phyloP scores from a whole-genome alignment of 2,797 vertebrate genomes.

The Premnoplex brunnescens region DNA sequence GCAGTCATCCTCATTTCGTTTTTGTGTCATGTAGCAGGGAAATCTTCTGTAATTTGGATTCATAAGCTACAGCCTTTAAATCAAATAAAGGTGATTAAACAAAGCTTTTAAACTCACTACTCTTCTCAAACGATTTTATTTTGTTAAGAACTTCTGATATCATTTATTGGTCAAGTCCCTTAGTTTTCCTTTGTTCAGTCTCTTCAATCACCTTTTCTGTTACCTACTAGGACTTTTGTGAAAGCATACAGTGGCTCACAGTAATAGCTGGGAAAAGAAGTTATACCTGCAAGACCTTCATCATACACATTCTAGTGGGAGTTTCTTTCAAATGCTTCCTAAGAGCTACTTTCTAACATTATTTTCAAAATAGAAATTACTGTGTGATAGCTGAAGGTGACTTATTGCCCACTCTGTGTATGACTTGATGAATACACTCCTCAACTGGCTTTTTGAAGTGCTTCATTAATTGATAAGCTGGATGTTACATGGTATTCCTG shows the following conservation, averaged over 20 bases:
- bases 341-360: background rate
- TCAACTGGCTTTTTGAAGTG: background rate
- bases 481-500: background rate
- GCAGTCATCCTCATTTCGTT: background rate
- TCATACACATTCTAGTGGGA: background rate
- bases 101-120: background rate
- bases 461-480: background rate
- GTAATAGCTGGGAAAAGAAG: background rate
- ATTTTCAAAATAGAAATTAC: background rate
- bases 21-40: background rate
- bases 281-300: background rate
- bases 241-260: background rate
- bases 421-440: background rate
- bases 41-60: background rate
- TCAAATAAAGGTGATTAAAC: background rate
- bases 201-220: background rate
- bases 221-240: background rate
- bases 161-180: background rate
- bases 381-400: background rate
- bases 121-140: background rate
- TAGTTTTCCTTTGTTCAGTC: background rate
- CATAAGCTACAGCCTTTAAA: background rate
- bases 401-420: background rate
- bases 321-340: background rate
- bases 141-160: background rate